Conservation (phyloP, 2,113 vertebrate species). For the Panurus biarmicus region DNA sequence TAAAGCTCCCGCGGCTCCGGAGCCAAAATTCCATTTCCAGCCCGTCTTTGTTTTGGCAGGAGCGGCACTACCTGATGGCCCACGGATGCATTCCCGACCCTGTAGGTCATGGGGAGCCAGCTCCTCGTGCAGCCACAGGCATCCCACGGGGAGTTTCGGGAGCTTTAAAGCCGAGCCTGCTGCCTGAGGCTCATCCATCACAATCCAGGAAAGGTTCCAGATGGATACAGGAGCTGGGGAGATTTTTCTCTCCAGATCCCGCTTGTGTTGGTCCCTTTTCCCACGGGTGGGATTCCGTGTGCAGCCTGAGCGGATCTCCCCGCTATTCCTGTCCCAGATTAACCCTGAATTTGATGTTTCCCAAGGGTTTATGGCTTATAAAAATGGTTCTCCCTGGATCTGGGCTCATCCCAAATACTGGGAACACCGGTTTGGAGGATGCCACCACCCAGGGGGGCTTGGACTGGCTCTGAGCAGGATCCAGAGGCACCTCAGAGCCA, state of each 20-base stretch:
- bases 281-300: fast-evolving
- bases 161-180: not conserved
- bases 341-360: no score
- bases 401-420: not conserved
- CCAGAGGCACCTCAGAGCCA: not conserved
- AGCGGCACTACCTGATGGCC: not conserved
- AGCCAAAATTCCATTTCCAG: slow-evolving; percentile 43
- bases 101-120: not conserved
- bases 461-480: not conserved
- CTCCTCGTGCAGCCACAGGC: not conserved
- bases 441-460: not conserved
- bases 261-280: no score
- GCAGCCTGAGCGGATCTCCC: not conserved
- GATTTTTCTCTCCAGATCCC: no score
- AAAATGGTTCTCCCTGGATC: not conserved
- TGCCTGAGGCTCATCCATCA: not conserved
- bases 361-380: not conserved
- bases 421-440: not conserved
- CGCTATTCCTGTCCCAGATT: not conserved
- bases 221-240: no score
- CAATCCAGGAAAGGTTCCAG: not conserved
- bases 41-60: slow-evolving; percentile 50
- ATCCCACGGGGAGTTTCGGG: not conserved
- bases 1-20: not conserved
- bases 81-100: slow-evolving; percentile 1